Base-by-base conservation (phyloP, 53 echinoderm and acorn worm genomes). In the Glandiceps talaboti region DNA sequence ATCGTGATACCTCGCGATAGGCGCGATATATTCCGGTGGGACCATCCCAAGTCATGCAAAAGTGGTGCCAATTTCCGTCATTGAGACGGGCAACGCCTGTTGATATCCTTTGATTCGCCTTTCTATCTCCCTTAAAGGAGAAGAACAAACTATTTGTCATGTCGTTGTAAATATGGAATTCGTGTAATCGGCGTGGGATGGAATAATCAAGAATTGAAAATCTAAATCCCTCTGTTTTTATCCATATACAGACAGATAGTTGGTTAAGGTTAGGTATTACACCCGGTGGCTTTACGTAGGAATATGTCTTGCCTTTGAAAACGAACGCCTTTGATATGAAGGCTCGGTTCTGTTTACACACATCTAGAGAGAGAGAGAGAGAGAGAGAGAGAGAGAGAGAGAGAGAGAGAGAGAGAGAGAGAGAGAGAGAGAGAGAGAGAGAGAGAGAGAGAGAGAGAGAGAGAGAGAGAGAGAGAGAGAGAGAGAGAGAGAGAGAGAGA, bases 311-410 rank as follows among this genome's bases (percentile, higher is more conserved):
- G 6, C 64, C 64, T 12, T 20, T 20, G 20, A 45, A 20, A 20
- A 45, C 20, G 64, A 45, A 12, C 64, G 6, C 64, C 6, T 6
- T 45, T 45, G 6, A 12, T 6, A 45, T 20, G 20, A 12, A 45
- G 64, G 64, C 20, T 6, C 64, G 64, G 6, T 45, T 20, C 6
- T 20, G 64, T 45, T 45, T 20, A 45, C 64, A 45, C 6, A 20
- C 20, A 20, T 45, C 64, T n/a, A n/a, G n/a, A 12, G 64, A 45
- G 64, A 45, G 64, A 45, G 64, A 45, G 64, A 45, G 64, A 45
- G 64, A 45, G 64, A 45, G 64, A 45, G 64, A 45, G 64, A 45
- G 64, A 45, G 64, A 45, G 64, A 45, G 64, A 45, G 64, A n/a
- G n/a, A n/a, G n/a, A n/a, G n/a, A n/a, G n/a, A n/a, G n/a, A n/a